Conservation (phyloP, 92 coral and sea anemone genomes). For the Umimayanthus chanpuru region DNA sequence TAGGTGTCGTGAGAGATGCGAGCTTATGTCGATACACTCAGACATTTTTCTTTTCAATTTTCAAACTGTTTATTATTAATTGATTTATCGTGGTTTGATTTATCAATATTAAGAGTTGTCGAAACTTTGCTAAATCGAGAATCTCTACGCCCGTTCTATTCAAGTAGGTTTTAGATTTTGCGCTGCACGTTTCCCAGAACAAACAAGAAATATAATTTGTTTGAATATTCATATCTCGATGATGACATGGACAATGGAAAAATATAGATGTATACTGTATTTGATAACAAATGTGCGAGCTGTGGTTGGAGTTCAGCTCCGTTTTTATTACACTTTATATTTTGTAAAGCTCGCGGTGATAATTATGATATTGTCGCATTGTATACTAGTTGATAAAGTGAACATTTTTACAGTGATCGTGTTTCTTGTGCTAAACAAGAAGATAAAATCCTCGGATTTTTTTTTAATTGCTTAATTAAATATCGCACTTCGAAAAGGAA, state of each 20-base stretch:
- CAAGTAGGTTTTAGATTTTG: not conserved
- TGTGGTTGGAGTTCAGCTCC: not conserved
- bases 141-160: slow-evolving; percentile 16
- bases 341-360: not conserved
- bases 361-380: not conserved
- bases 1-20: not conserved
- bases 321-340: not conserved
- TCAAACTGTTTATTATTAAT: slow-evolving; percentile 59
- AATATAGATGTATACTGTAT: not conserved
- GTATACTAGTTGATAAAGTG: not conserved
- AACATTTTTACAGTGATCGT: not conserved
- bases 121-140: not conserved
- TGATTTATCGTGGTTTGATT: slow-evolving; percentile 68
- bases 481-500: not conserved
- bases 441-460: not conserved
- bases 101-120: slow-evolving; percentile 3
- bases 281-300: not conserved
- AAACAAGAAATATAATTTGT: slow-evolving; percentile 12
- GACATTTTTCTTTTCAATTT: slow-evolving; percentile 20
- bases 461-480: slow-evolving; percentile 14
- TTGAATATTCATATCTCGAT: slow-evolving; percentile 40
- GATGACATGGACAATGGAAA: not conserved
- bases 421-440: not conserved
- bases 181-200: slow-evolving; percentile 26
- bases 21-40: slow-evolving; percentile 10